Conservation (phyloP, 64 coral and sea anemone species). For the Pachyseris speciosa region DNA sequence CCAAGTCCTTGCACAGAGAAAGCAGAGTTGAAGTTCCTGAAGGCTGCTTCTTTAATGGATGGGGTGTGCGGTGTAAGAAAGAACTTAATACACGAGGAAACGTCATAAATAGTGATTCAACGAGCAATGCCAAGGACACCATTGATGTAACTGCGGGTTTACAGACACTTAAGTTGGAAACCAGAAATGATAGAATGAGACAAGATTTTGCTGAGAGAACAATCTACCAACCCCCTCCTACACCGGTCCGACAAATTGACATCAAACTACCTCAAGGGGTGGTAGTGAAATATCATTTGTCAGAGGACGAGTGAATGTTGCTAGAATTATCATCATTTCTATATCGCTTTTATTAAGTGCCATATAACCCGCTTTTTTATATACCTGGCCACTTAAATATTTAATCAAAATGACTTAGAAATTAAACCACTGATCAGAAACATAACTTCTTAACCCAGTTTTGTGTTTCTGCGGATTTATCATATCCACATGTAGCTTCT, state of each 20-base stretch:
- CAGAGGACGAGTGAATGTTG: slow-evolving; percentile 18
- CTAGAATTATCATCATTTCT: background rate
- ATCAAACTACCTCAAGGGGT: slow-evolving; percentile 48
- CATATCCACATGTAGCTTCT: too few species aligned
- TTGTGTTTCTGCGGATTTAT: too few species aligned
- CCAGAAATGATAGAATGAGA: background rate
- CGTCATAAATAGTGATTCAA: background rate
- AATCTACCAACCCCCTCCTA: slow-evolving; percentile 37
- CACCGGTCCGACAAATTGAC: slow-evolving; percentile 68
- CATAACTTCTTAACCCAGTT: too few species aligned
- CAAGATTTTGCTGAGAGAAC: background rate
- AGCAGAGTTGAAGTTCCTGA: slow-evolving; percentile 18
- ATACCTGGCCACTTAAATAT: too few species aligned
- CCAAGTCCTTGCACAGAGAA: background rate
- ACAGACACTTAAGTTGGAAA: slow-evolving; percentile 33
- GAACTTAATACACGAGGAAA: background rate
- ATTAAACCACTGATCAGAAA: too few species aligned
- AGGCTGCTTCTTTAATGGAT: slow-evolving; percentile 42
- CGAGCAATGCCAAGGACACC: background rate
- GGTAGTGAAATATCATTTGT: slow-evolving; percentile 30
- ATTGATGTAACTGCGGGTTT: slow-evolving; percentile 24
- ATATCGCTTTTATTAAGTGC: too few species aligned
- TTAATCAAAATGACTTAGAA: too few species aligned
- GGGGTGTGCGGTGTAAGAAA: slow-evolving; percentile 24
- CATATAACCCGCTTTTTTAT: too few species aligned